Evolutionary conservation across 2,888 invertebrate species (phyloP), one percentile per base, ranked within the genome.

Genomic region (Calliopum simillimum): DNA sequence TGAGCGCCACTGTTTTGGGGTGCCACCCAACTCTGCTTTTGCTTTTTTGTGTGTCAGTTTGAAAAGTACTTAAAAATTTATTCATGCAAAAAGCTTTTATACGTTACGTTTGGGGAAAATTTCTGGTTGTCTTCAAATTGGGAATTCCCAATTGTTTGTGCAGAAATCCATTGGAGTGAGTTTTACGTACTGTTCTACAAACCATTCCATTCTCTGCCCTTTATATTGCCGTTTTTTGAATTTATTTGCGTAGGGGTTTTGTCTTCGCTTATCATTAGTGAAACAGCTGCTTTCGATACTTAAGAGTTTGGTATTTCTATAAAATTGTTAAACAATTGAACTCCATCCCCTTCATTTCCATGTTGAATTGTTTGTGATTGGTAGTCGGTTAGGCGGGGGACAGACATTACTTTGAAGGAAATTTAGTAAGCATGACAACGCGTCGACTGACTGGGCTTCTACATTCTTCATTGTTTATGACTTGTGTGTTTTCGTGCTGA

Each of bases 81-180:
- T 71, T 70, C 70, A 74, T 72, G 73, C 73, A 74, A 74, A 75
- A 71, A 72, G 74, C 69, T 74, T 72, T 73, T 47, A 56, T 53
- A 25, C 58, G 55, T 53, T 55, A 21, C 55, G 55, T 65, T 65
- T 44, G 55, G 65, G 55, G 65, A 25, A 44, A 44, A 23, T 65
- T n/a, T n/a, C n/a, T 21, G 16, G 43, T 21, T 11, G 19, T 21
- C 53, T 53, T 53, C 21, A 21, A 53, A 55, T 65, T 43, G 53
- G 53, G 65, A 65, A 65, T 65, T 55, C 65, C 55, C 55, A 53
- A 33, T 64, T 33, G 64, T 64, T 16, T 64, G 53, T 33, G 33
- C 33, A 33, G 4, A 33, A 33, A 6, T 33, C 8, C 8, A 4
- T 33, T 33, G 33, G 16, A 63, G 11, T 11, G 47, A 14, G 63